Base-by-base conservation (phyloP, 2,113 vertebrate species). In the Mastomys natalensis region DNA sequence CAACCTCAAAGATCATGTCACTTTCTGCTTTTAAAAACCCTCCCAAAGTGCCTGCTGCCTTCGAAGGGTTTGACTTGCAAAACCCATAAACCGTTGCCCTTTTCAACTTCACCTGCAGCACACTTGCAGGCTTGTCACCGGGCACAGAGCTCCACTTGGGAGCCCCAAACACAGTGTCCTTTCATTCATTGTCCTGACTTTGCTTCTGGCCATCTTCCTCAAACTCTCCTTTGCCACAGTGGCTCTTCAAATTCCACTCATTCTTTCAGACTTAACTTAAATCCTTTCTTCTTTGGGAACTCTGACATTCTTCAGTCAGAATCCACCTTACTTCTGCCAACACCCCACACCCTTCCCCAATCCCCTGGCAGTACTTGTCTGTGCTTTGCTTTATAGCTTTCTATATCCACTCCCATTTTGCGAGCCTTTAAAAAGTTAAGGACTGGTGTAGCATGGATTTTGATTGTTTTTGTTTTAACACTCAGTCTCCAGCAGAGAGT, bases 281-380 rank as follows among this genome's bases (percentile, higher is more conserved):
- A 90, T 66, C n/a, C 84, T 45, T n/a, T 58, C 68, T 92, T 51
- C 73, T 92, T 81, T 72, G 76, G 89, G 81, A 94, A 86, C 9
- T 73, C 84, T 73, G n/a, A 91, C 90, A 93, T 94, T 95, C 40
- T 77, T 48, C 51, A 31, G 53, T 64, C 62, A 58, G 45, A 95
- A 89, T 94, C 58, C 90, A 91, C 73, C 66, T 68, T 82, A 21
- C 45, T 16, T 80, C 66, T 11, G 21, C 21, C 8, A 64, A 43
- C 51, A 64, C 89, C 72, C 22, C 1, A 0, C 5, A n/a, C 12
- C 17, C 22, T 29, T 3, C 55, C 22, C 22, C 11, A 66, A 13
- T 12, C 64, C 64, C 10, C 10, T 31, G 29, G 2, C 0, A 15
- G 53, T 37, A 73, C 24, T 84, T 62, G 21, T 58, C 22, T 43